Base-by-base conservation (phyloP, 2,888 invertebrate species). In the Dasypogon diadema region DNA sequence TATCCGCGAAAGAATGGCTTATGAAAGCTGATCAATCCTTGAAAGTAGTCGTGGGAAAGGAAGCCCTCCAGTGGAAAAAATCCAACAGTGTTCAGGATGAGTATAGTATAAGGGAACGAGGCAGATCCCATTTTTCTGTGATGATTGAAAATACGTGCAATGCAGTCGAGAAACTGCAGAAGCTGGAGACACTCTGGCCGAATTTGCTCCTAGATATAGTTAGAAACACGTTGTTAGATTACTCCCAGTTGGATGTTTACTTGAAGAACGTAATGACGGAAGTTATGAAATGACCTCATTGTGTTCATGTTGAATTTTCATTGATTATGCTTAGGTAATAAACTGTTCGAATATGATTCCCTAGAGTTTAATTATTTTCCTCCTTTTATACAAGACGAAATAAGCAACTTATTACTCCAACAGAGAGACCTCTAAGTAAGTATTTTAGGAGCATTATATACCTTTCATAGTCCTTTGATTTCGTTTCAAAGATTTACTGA, bases 31-130 rank as follows among this genome's bases (percentile, higher is more conserved):
- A 95, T 83, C 92, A 93, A 24, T 92, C 93, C 3, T 85, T 95
- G 73, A 89, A 92, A 81, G 91, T 91, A 79, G 95, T 95, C 10
- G 94, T 95, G 70, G 93, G 93, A 72, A 95, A 95, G 84, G 95
- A 95, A 86, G 94, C 95, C 1, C 84, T 95, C 55, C 94, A 95
- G 80, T 95, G 93, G 90, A 85, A 85, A 76, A 86, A 85, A 18
- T 42, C 76, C 2, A 34, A 74, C 1, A 16, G 68, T 60, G 75
- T 78, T n/a, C 82, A 93, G 91, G 93, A 93, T 80, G 93, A 93
- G 81, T 87, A 90, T 81, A 88, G 89, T 78, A 89, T 92, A 88
- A 88, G 94, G 74, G 92, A 93, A 81, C 92, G 91, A 77, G 94
- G 94, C 2, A 90, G 91, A 80, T 88, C 90, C 75, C 91, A 93